phyloP scores from a whole-genome alignment of 1,140 invertebrate genomes.

The Diachasmimorpha longicaudata region DNA sequence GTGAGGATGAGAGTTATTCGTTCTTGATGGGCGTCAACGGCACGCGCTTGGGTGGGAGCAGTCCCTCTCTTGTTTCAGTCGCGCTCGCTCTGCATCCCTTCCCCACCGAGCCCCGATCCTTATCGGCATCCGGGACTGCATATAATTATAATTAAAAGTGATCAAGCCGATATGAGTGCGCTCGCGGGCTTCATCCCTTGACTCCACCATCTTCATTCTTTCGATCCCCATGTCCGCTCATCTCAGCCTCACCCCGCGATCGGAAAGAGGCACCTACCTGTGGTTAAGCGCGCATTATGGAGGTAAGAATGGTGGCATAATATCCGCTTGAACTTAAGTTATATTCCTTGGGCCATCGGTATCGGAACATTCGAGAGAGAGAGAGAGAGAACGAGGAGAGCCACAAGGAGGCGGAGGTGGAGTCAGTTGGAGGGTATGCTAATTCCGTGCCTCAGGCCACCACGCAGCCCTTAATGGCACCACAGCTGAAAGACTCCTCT shows the following conservation, averaged over 20 bases:
- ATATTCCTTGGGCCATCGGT: slow-evolving; percentile 50
- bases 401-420: slow-evolving; percentile 52
- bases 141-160: slow-evolving; percentile 65
- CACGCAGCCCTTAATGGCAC: slow-evolving; percentile 62
- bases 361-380: slow-evolving; percentile 31
- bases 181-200: slow-evolving; percentile 22
- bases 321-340: slow-evolving; percentile 62
- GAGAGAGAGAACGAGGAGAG: not conserved
- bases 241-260: slow-evolving; percentile 33
- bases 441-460: slow-evolving; percentile 60
- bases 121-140: slow-evolving; percentile 54
- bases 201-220: slow-evolving; percentile 3
- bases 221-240: not conserved
- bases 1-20: not conserved
- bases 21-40: slow-evolving; percentile 58
- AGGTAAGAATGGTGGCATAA: slow-evolving; percentile 61
- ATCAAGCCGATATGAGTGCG: slow-evolving; percentile 52
- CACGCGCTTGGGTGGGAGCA: slow-evolving; percentile 59
- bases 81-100: slow-evolving; percentile 23
- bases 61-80: slow-evolving; percentile 15
- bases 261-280: slow-evolving; percentile 45
- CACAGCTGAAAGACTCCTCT: slow-evolving; percentile 54
- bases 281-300: slow-evolving; percentile 51
- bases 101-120: slow-evolving; percentile 46
- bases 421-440: slow-evolving; percentile 60